Evolutionary conservation across 37 sponge, comb jelly and placozoan genomes (phyloP).

Genomic region (Ianthella basta): DNA sequence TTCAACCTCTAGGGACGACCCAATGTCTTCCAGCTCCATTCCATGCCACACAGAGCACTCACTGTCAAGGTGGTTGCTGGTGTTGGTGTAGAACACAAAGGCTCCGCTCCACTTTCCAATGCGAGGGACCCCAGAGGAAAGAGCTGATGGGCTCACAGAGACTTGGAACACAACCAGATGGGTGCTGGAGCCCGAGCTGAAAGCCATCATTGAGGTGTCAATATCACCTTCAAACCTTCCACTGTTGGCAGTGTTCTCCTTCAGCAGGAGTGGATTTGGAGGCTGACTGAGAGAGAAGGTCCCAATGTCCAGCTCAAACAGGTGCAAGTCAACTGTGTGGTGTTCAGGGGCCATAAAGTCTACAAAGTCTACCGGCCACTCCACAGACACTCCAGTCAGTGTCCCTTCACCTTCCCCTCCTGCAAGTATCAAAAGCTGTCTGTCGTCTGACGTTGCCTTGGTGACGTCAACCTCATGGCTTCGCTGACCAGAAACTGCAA

Average conservation of each 20-base stretch:
- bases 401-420: no score
- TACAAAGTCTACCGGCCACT: no score
- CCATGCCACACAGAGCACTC: neutral
- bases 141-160: neutral
- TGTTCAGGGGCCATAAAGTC: neutral
- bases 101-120: no score
- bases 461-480: no score
- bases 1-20: no score
- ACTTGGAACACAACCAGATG: neutral
- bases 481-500: no score
- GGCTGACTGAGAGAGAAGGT: neutral
- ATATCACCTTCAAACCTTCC: neutral
- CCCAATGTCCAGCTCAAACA: constrained; percentile 11
- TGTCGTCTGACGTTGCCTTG: no score
- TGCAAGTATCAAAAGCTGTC: no score
- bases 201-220: neutral
- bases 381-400: no score
- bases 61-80: no score
- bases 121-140: neutral
- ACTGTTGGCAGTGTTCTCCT: neutral
- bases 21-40: neutral
- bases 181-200: no score
- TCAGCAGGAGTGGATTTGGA: neutral
- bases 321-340: constrained; percentile 40
- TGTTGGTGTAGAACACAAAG: no score